Evolutionary conservation across 2,888 invertebrate species (phyloP).

Genomic region (Gastrophysa polygoni): DNA sequence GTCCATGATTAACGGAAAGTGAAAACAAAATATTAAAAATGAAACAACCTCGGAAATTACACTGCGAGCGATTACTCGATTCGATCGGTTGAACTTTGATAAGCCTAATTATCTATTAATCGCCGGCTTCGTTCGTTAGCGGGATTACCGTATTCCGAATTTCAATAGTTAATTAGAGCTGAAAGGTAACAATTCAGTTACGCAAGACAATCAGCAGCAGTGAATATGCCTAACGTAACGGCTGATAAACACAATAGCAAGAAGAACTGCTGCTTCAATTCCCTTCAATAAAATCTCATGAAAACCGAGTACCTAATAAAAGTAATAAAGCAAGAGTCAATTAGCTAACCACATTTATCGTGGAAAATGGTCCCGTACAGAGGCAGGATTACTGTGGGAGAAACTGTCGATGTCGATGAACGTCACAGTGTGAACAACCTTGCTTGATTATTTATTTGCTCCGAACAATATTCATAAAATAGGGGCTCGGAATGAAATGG

Average conservation of each 20-base stretch:
- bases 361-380: constrained; percentile 22
- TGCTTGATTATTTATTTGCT: not conserved
- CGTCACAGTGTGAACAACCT: constrained; percentile 1
- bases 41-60: not conserved
- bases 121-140: not conserved
- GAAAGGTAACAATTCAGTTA: constrained; percentile 6
- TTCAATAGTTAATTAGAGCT: not conserved
- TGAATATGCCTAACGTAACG: constrained; percentile 6
- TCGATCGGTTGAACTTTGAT: not conserved
- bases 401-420: constrained; percentile 23
- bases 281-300: constrained; percentile 23
- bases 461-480: no score
- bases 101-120: not conserved
- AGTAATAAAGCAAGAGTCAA: constrained; percentile 25
- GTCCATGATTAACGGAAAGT: no score
- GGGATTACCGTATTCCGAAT: constrained; percentile 1
- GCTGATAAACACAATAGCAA: constrained; percentile 22
- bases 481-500: no score
- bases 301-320: constrained; percentile 22
- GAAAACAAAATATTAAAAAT: not conserved
- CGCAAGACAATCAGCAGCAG: not conserved
- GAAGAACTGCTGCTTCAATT: constrained; percentile 10
- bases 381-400: not conserved
- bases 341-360: constrained; percentile 18
- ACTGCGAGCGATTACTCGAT: not conserved